Evolutionary conservation across 2,888 invertebrate species (phyloP).

Genomic region (Polydrusus pterygomalis): DNA sequence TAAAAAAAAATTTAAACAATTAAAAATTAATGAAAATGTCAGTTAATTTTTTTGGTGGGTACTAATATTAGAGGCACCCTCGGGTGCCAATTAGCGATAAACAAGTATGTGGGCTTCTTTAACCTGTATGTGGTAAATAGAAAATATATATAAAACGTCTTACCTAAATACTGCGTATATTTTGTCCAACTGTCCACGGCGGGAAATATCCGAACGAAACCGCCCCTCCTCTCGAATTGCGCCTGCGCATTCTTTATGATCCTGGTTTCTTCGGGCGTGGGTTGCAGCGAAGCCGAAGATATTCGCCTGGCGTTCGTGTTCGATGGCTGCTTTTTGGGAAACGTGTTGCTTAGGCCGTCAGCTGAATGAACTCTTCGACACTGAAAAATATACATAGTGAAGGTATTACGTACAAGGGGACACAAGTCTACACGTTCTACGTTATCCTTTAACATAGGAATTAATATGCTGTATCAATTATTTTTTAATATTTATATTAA

Average conservation of each 20-base stretch:
- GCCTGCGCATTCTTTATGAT: constrained; percentile 84
- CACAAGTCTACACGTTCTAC: too few relatives aligned
- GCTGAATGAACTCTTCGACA: constrained; percentile 85
- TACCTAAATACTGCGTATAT: constrained; percentile 86
- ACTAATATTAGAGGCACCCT: too few relatives aligned
- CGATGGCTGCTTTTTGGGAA: constrained; percentile 66
- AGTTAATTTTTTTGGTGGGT: too few relatives aligned
- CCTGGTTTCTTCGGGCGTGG: constrained; percentile 86
- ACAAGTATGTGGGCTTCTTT: too few relatives aligned
- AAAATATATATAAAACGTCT: constrained; percentile 24
- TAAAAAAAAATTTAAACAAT: too few relatives aligned
- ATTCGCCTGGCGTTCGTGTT: constrained; percentile 56
- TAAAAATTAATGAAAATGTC: too few relatives aligned
- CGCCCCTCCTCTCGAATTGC: constrained; percentile 89
- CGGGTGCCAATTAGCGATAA: too few relatives aligned
- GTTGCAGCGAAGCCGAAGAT: constrained; percentile 67
- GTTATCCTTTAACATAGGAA: too few relatives aligned
- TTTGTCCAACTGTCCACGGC: constrained; percentile 91
- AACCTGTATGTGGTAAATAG: too few relatives aligned
- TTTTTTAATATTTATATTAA: too few relatives aligned
- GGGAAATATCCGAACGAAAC: constrained; percentile 94
- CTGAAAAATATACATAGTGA: constrained; percentile 68
- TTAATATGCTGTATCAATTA: too few relatives aligned
- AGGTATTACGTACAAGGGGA: too few relatives aligned
- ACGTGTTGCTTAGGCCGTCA: constrained; percentile 75